Conservation (phyloP, 64 coral and sea anemone genomes). For the Catalaphyllia jardinei region DNA sequence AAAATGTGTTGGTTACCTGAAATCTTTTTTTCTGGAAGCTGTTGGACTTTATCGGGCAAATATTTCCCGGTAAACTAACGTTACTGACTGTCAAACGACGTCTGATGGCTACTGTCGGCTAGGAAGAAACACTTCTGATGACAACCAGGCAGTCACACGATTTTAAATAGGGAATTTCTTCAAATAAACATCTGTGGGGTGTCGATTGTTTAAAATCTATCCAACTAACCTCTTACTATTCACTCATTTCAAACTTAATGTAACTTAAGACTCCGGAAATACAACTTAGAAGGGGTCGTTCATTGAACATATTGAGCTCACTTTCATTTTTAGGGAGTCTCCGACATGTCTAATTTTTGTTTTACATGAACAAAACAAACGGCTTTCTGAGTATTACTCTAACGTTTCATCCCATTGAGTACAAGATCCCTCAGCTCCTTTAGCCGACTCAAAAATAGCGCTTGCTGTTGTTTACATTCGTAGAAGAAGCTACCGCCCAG, state of each 20-base stretch:
- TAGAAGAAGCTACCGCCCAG: no score
- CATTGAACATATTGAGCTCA: neutral
- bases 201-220: constrained; percentile 1
- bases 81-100: neutral
- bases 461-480: no score
- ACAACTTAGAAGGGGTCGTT: neutral
- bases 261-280: constrained; percentile 36
- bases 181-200: neutral
- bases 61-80: neutral
- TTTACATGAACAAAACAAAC: no score
- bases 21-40: neutral
- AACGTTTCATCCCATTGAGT: no score
- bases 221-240: neutral
- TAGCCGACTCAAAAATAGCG: no score
- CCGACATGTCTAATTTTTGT: no score
- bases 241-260: neutral
- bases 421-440: no score
- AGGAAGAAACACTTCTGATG: neutral
- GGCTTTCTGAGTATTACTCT: no score
- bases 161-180: neutral
- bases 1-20: constrained; percentile 17
- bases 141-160: neutral
- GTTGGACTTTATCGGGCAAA: neutral
- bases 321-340: no score
- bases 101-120: neutral